phyloP scores from a whole-genome alignment of 2,888 invertebrate species.

The Scrobipalpa atriplicella region DNA sequence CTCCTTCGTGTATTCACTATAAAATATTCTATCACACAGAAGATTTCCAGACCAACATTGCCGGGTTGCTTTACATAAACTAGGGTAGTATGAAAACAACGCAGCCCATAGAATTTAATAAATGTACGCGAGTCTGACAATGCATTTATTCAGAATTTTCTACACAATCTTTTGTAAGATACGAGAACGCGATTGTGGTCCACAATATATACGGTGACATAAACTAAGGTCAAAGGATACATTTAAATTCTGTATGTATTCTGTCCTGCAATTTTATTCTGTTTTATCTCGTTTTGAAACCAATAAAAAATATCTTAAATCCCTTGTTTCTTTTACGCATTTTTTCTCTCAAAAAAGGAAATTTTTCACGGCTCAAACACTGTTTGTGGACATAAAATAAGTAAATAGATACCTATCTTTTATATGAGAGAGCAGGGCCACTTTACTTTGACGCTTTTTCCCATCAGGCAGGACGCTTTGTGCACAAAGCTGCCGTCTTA shows the following conservation, averaged over 20 bases:
- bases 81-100: slow-evolving; percentile 44
- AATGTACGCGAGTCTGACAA: slow-evolving; percentile 41
- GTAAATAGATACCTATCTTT: background rate
- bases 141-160: slow-evolving; percentile 40
- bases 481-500: slow-evolving; percentile 4
- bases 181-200: background rate
- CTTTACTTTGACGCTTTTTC: slow-evolving; percentile 14
- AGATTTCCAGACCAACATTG: slow-evolving; percentile 26
- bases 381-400: slow-evolving; percentile 4
- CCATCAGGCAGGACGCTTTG: slow-evolving; percentile 10
- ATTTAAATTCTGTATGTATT: slow-evolving; percentile 1
- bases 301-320: too few relatives aligned
- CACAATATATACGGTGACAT: slow-evolving; percentile 6
- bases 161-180: slow-evolving; percentile 35
- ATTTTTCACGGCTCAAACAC: background rate
- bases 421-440: background rate
- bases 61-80: slow-evolving; percentile 34
- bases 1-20: slow-evolving; percentile 20
- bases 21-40: slow-evolving; percentile 27
- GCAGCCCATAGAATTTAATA: slow-evolving; percentile 54
- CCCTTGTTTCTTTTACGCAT: too few relatives aligned
- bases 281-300: too few relatives aligned
- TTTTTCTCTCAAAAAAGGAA: background rate
- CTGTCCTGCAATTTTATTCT: too few relatives aligned
- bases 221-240: background rate